A percentile compares a stretch with the other conserved stretches of the same genome.
phyloP scores from a whole-genome alignment of 2,113 vertebrate genomes.

The Epinephelus fuscoguttatus region DNA sequence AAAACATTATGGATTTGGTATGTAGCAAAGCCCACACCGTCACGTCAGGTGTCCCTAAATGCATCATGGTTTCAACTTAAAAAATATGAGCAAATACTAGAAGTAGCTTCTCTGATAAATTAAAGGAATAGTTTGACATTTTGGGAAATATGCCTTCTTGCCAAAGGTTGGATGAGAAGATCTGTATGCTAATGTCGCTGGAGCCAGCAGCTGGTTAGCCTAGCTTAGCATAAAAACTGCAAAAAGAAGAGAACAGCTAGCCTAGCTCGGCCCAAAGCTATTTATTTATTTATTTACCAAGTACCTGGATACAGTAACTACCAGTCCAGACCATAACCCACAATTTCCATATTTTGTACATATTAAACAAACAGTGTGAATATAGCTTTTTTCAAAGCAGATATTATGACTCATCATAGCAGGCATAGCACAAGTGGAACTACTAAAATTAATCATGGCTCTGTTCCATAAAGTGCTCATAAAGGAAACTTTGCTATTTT shows the following conservation, averaged over 20 bases:
- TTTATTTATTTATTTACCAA: too few species aligned
- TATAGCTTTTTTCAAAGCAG: too few species aligned
- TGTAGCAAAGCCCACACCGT: conserved; percentile 22
- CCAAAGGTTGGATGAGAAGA: background rate
- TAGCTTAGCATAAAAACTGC: background rate
- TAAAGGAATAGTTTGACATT: conserved; percentile 5
- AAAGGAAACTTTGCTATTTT: too few species aligned
- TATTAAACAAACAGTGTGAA: background rate
- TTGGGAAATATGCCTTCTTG: background rate
- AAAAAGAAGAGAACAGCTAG: background rate
- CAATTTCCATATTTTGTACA: background rate
- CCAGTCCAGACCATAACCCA: too few species aligned
- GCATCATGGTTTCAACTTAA: background rate
- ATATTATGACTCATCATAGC: too few species aligned
- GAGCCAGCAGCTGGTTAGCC: background rate
- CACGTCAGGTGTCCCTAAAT: conserved; percentile 10
- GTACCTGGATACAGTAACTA: too few species aligned
- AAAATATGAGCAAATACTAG: background rate
- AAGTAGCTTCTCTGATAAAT: background rate
- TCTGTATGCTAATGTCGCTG: background rate
- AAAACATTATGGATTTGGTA: conserved; percentile 19
- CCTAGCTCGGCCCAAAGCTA: background rate
- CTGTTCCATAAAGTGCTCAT: too few species aligned
- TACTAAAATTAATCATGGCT: too few species aligned
- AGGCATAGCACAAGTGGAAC: background rate